Conservation (phyloP, 1,140 invertebrate genomes). For the Rhopalosiphum maidis region DNA sequence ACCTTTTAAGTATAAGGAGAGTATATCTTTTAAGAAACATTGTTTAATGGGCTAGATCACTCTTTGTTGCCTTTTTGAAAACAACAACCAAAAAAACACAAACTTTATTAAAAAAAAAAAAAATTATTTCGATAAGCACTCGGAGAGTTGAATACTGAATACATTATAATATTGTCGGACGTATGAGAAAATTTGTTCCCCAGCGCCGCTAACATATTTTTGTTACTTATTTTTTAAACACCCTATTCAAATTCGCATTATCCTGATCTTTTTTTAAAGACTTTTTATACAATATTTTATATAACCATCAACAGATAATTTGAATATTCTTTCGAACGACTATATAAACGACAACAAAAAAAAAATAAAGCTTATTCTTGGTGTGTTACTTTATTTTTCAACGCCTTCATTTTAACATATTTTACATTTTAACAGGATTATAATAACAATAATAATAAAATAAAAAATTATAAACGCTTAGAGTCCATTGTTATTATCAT, state of each 20-base stretch:
- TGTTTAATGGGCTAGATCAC: conserved; percentile 51
- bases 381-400: background rate
- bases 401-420: conserved; percentile 30
- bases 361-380: background rate
- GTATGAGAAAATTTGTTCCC: background rate
- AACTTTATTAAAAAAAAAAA: conserved; percentile 45
- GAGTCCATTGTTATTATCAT: conserved; percentile 35
- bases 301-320: background rate
- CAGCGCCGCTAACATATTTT: background rate
- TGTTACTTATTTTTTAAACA: background rate
- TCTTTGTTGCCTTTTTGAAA: conserved; percentile 15
- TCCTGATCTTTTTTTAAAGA: conserved; percentile 48
- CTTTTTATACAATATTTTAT: conserved; percentile 13
- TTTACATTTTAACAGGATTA: conserved; percentile 27
- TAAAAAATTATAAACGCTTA: background rate
- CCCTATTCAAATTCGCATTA: conserved; percentile 9
- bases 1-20: conserved; percentile 39
- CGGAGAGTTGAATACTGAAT: conserved; percentile 38
- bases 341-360: background rate
- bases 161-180: background rate
- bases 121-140: background rate
- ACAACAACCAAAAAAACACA: conserved; percentile 30
- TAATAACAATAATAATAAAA: conserved; percentile 35
- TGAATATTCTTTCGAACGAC: background rate
- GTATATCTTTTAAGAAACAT: conserved; percentile 41